phyloP scores from a whole-genome alignment of 1,140 invertebrate species.

The Drosophila pruinosa region DNA sequence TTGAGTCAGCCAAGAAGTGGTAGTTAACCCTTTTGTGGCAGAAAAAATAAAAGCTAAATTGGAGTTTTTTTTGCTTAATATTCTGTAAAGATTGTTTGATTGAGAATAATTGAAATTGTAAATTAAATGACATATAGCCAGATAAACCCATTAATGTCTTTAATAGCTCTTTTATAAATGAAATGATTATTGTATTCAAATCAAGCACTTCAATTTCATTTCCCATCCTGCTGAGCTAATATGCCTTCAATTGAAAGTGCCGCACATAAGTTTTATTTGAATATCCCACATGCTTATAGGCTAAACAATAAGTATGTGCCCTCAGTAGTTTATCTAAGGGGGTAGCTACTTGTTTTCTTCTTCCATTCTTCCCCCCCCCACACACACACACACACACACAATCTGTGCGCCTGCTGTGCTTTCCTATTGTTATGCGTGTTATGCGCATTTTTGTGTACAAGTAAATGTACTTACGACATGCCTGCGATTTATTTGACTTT shows the following conservation, averaged over 20 bases:
- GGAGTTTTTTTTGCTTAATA: no score
- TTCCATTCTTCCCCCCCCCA: neutral
- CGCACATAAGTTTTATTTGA: slow-evolving; percentile 14
- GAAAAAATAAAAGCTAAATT: neutral
- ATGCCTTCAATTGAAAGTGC: neutral
- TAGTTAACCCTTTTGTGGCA: neutral
- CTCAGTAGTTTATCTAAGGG: slow-evolving; percentile 24
- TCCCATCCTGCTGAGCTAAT: neutral
- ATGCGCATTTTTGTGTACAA: slow-evolving; percentile 65
- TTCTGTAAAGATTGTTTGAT: no score
- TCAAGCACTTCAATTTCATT: neutral
- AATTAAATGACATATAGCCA: no score
- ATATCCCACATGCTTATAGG: slow-evolving; percentile 11
- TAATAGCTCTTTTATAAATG: no score
- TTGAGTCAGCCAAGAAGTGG: neutral
- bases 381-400: neutral
- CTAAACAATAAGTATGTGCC: slow-evolving; percentile 28
- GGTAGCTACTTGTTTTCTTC: slow-evolving; percentile 2
- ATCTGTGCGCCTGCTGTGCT: slow-evolving; percentile 14
- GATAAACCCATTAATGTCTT: no score
- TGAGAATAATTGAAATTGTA: no score
- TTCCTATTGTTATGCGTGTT: slow-evolving; percentile 69
- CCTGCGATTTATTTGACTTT: slow-evolving; percentile 68
- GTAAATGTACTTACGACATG: slow-evolving; percentile 59
- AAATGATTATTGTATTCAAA: neutral